These are phyloP conservation scores for Patella ulyssiponensis DNA, from an alignment of 2,888 invertebrate species.

Conservation along the genomic window DNA sequence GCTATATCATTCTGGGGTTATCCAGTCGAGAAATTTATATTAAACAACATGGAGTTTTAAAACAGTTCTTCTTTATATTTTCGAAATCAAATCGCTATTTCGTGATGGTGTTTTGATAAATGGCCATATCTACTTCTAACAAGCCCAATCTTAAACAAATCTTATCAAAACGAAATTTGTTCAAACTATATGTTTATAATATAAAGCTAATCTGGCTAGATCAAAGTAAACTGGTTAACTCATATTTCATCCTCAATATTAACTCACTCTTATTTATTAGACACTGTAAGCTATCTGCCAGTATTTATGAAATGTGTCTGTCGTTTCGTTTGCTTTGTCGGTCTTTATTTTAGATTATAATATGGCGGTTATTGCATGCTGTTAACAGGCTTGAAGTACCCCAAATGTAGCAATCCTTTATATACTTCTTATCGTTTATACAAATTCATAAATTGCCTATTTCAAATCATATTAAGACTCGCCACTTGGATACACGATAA, in stretches of 20 bases:
- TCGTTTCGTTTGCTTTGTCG: constrained; percentile 20
- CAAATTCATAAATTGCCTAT: constrained; percentile 18
- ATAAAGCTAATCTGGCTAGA: neutral
- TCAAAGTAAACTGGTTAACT: constrained; percentile 7
- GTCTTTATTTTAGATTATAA: constrained; percentile 20
- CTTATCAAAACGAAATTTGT: neutral
- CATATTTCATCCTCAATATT: neutral
- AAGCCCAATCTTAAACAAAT: neutral
- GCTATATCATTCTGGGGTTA: neutral
- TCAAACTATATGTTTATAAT: constrained; percentile 5
- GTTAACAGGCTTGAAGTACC: constrained; percentile 16
- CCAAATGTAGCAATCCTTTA: constrained; percentile 14
- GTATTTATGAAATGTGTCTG: constrained; percentile 24
- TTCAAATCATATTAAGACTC: constrained; percentile 17
- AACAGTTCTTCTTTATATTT: neutral
- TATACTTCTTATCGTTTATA: constrained; percentile 9
- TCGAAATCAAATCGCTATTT: constrained; percentile 4
- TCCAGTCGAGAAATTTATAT: constrained; percentile 9
- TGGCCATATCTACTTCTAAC: neutral
- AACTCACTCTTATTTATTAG: constrained; percentile 16
- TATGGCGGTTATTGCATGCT: constrained; percentile 16
- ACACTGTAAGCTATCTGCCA: constrained; percentile 16
- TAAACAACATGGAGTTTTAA: constrained; percentile 1
- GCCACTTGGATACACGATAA: neutral
- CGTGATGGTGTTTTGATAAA: neutral